Base-by-base conservation (phyloP, 2,797 vertebrate genomes). In the Rhincodon typus region DNA sequence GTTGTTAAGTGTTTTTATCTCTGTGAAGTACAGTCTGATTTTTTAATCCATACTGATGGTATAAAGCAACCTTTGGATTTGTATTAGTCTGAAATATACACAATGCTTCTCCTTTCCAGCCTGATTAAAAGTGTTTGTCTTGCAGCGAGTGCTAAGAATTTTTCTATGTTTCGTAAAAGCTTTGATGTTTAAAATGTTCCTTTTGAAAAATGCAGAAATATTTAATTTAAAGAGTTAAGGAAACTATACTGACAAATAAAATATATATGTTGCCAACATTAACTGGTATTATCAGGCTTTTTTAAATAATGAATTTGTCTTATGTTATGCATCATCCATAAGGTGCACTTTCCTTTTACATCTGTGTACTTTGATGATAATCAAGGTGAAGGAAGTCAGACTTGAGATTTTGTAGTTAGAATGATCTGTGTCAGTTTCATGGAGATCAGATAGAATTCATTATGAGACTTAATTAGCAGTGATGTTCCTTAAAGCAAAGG, bases 161-260 rank as follows among this genome's bases (percentile, higher is more conserved):
- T 84, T 42, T 66, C 57, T 91, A 62, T 21, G 57, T 66, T 91
- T n/a, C 34, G n/a, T 91, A 46, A 88, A 34, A 34, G 53, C 57
- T 88, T 57, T 66, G 53, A 91, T 66, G 57, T 66, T 66, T 13
- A 19, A 91, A 66, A 91, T 91, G 19, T 66, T 91, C 30, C 3
- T 0, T 91, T n/a, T 62, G n/a, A n/a, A 90, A 90, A 90, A 91
- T 91, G 50, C 57, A 91, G 15, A 66, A 66, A 66, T 91, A 91
- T 67, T 91, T 90, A 90, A 57, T 90, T 88, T 91, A 38, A 66
- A 34, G 12, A 62, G 87, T 88, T 88, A 34, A 53, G 10, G 87
- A 62, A 66, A 62, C 88, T 91, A 34, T 34, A 88, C 12, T 91
- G 88, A 21, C 66, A 62, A 91, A 91, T 91, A 91, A 91, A 90